phyloP scores from a whole-genome alignment of 2,797 vertebrate species.

The Urocyon cinereoargenteus region DNA sequence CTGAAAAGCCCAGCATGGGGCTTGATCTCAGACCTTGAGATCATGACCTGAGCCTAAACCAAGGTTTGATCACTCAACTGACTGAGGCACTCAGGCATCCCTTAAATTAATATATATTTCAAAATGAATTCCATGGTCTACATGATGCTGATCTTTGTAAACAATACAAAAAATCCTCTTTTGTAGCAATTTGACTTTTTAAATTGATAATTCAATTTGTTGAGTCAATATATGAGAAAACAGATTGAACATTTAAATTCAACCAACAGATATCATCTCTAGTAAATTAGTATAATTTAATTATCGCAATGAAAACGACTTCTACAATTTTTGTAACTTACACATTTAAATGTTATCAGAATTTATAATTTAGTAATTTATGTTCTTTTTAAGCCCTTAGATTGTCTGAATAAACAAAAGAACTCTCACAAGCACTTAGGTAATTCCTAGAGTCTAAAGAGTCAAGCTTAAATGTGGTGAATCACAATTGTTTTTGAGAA shows the following conservation, averaged over 20 bases:
- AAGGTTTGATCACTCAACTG: not conserved
- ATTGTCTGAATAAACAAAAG: not conserved
- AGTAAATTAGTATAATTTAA: not conserved
- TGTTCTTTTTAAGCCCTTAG: not conserved
- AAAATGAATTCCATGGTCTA: not conserved
- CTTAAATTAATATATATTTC: not conserved
- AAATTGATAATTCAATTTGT: not conserved
- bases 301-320: not conserved
- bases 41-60: not conserved
- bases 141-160: not conserved
- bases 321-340: not conserved
- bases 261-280: not conserved
- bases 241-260: not conserved
- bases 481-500: not conserved
- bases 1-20: not conserved
- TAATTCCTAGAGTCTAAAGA: conserved; percentile 22
- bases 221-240: not conserved
- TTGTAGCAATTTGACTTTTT: not conserved
- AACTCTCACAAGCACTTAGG: not conserved
- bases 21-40: not conserved
- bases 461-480: conserved; percentile 15
- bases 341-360: not conserved
- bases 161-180: not conserved
- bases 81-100: not conserved
- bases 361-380: conserved; percentile 9